These are phyloP conservation scores for Labia minor DNA, from an alignment of 2,888 invertebrate genomes.

Conservation along the genomic window DNA sequence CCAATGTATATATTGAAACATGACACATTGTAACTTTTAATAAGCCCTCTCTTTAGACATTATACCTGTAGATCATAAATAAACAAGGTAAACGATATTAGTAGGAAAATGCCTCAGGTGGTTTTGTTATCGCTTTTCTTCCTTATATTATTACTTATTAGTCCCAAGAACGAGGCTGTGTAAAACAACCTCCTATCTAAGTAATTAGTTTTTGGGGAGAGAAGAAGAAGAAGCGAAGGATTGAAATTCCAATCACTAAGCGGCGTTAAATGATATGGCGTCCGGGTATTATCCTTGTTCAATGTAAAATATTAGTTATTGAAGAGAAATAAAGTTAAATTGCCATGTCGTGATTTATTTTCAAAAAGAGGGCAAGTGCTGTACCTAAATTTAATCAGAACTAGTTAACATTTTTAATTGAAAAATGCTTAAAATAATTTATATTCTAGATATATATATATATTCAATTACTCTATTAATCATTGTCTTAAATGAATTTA, in stretches of 20 bases:
- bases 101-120: not conserved
- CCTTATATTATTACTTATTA: slow-evolving; percentile 7
- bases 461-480: too few species aligned
- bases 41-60: too few species aligned
- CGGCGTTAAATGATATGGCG: slow-evolving; percentile 3
- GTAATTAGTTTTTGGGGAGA: not conserved
- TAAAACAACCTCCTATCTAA: not conserved
- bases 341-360: not conserved
- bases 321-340: not conserved
- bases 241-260: slow-evolving; percentile 8
- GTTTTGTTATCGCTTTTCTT: not conserved
- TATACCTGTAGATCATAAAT: too few species aligned
- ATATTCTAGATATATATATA: too few species aligned
- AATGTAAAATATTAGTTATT: not conserved
- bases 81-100: too few species aligned
- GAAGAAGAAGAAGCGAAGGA: not conserved
- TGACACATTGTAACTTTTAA: too few species aligned
- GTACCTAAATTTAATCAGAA: too few species aligned
- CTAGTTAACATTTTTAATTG: too few species aligned
- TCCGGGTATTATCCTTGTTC: not conserved
- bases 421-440: too few species aligned
- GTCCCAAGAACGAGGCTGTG: not conserved
- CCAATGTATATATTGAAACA: too few species aligned
- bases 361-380: not conserved
- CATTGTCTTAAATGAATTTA: too few species aligned